Base-by-base conservation (phyloP, 2,113 vertebrate species). In the Diglossa brunneiventris region DNA sequence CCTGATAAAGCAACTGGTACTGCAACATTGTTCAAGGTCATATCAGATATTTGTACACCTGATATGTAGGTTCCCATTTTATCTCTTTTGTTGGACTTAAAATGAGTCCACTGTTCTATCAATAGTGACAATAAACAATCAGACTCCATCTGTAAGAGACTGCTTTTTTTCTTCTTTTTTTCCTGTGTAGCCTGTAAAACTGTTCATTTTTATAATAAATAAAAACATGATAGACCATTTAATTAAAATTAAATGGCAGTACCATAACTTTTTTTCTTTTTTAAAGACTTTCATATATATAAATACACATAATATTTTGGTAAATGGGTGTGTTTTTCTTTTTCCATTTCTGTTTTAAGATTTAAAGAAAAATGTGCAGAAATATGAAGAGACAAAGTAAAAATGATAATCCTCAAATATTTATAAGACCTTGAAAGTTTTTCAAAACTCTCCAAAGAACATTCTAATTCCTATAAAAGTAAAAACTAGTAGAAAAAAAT, bases 401-500 rank as follows among this genome's bases (percentile, higher is more conserved):
- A 89, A 89, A 52, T 31, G 0, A 55, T 73, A 73, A 80, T 2
- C 3, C 4, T 66, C 41, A 73, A 73, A 66, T 58, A 81, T 28
- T 69, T 35, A 10, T 11, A 79, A 75, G 15, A 50, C 4, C 5
- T 12, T 66, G 37, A 35, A 76, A 73, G 4, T 30, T 42, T 64
- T 80, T 50, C 3, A 46, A 18, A 90, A 58, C 3, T 56, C 35
- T 80, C 21, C 27, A 3, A 19, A 55, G 31, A 69, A 39, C 41
- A 46, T 69, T 89, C 17, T 3, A 39, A 30, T 59, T 72, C 15
- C 17, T 63, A 42, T 39, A 42, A 82, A 92, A 78, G 58, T 39
- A n/a, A 50, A 77, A 6, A 1, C 0, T n/a, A n/a, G 15, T 28
- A 56, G 50, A 8, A 59, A 52, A 44, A 39, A 73, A 3, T 0